A percentile compares a stretch with the other conserved stretches of the same genome.
These are phyloP conservation scores for Elysia chlorotica DNA, from an alignment of 1,140 invertebrate genomes.

Conservation along the genomic window DNA sequence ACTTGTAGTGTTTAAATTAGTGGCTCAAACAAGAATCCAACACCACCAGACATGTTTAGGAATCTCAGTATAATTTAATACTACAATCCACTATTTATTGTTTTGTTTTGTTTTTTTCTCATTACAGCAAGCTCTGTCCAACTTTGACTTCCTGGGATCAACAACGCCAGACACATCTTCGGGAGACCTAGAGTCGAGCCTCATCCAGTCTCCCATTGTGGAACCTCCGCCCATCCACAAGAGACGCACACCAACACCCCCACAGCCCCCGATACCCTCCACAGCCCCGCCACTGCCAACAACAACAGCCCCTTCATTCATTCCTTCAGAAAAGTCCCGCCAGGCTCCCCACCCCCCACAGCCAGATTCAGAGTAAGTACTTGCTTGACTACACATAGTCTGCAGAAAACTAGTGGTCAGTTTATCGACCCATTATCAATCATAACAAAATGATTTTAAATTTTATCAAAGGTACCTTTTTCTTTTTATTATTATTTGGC, in stretches of 20 bases:
- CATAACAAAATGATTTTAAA: too few species aligned
- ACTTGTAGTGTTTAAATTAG: too few species aligned
- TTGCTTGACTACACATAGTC: too few species aligned
- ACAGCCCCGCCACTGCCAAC: neutral
- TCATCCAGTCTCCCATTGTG: constrained; percentile 1
- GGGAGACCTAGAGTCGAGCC: constrained; percentile 33
- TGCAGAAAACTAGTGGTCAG: too few species aligned
- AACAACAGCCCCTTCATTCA: constrained; percentile 21
- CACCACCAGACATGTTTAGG: too few species aligned
- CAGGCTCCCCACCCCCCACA: constrained; percentile 22
- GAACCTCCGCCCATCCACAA: neutral
- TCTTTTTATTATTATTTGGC: too few species aligned
- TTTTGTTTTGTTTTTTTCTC: constrained; percentile 10
- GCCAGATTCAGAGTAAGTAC: constrained; percentile 38
- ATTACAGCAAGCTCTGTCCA: constrained; percentile 44
- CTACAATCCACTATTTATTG: neutral
- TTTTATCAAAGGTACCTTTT: too few species aligned
- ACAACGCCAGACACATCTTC: constrained; percentile 38
- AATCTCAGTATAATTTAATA: too few species aligned
- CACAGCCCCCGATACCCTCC: constrained; percentile 44
- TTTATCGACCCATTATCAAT: too few species aligned
- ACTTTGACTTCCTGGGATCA: constrained; percentile 54
- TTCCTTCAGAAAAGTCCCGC: constrained; percentile 23
- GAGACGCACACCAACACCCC: constrained; percentile 7
- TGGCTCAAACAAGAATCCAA: too few species aligned